Conservation (phyloP, 2,888 invertebrate genomes). For the Microplitis manilae region DNA sequence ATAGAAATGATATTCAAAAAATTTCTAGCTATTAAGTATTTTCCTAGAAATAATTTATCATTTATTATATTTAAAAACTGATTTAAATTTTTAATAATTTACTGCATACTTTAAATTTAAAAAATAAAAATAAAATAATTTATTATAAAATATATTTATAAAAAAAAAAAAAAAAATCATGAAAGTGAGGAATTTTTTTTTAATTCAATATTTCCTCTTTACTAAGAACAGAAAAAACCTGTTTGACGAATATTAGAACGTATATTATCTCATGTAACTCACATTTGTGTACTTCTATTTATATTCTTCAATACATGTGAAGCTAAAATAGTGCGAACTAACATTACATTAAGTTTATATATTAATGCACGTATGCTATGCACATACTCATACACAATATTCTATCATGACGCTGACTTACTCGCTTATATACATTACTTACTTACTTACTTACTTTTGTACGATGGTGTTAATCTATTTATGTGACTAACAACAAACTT, state of each 20-base stretch:
- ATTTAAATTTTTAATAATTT: neutral
- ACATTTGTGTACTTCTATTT: neutral
- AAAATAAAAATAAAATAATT: neutral
- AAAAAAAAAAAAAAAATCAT: neutral
- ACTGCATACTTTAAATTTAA: neutral
- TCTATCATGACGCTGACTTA: neutral
- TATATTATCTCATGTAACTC: conserved; percentile 1
- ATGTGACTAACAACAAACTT: conserved; percentile 66
- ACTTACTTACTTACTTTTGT: neutral
- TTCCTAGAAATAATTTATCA: neutral
- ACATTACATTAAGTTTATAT: neutral
- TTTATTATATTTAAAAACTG: neutral
- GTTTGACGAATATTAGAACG: conserved; percentile 28
- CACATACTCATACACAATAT: neutral
- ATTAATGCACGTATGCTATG: neutral
- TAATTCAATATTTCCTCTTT: conserved; percentile 31
- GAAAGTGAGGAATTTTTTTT: neutral
- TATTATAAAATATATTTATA: neutral
- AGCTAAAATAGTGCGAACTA: neutral
- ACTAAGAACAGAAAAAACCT: conserved; percentile 38
- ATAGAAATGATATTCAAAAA: neutral
- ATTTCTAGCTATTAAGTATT: neutral
- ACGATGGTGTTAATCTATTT: conserved; percentile 65
- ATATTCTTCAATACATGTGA: neutral
- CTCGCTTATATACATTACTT: neutral